A percentile compares a stretch with the other conserved stretches of the same genome.
phyloP scores from a whole-genome alignment of 2,888 invertebrate species.

The Drosophila demipolita region DNA sequence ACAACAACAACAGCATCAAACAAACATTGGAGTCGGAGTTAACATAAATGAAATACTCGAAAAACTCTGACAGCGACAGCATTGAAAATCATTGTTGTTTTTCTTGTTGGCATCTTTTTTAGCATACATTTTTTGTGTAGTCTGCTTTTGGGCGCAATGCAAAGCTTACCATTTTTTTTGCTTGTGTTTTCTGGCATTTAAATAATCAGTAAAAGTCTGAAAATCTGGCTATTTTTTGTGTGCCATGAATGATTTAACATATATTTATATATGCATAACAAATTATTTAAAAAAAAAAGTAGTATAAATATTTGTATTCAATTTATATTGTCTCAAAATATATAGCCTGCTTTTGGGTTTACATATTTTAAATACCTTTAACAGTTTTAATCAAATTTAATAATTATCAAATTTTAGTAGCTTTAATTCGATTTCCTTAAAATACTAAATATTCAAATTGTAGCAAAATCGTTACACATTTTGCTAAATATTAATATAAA shows the following conservation, averaged over 20 bases:
- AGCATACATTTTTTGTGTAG: constrained; percentile 17
- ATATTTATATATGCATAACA: not conserved
- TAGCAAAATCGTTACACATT: not conserved
- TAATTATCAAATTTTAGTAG: not conserved
- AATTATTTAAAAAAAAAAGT: no score
- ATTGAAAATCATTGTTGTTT: constrained; percentile 30
- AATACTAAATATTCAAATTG: not conserved
- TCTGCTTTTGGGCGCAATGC: constrained; percentile 23
- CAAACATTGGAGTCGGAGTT: constrained; percentile 1
- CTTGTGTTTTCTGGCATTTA: not conserved
- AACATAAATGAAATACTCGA: constrained; percentile 41
- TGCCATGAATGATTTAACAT: not conserved
- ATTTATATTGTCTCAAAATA: no score
- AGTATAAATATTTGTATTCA: no score
- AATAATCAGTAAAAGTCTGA: not conserved
- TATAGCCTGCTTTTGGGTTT: no score
- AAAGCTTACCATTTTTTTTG: not conserved
- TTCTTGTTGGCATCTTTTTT: constrained; percentile 10
- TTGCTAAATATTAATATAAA: not conserved
- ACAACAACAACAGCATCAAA: constrained; percentile 5
- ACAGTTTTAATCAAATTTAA: not conserved
- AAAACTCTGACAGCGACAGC: constrained; percentile 45
- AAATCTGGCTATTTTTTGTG: not conserved
- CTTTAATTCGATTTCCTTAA: not conserved
- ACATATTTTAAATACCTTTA: not conserved